phyloP scores from a whole-genome alignment of 1,140 invertebrate genomes.

The Dinothrombium tinctorium region DNA sequence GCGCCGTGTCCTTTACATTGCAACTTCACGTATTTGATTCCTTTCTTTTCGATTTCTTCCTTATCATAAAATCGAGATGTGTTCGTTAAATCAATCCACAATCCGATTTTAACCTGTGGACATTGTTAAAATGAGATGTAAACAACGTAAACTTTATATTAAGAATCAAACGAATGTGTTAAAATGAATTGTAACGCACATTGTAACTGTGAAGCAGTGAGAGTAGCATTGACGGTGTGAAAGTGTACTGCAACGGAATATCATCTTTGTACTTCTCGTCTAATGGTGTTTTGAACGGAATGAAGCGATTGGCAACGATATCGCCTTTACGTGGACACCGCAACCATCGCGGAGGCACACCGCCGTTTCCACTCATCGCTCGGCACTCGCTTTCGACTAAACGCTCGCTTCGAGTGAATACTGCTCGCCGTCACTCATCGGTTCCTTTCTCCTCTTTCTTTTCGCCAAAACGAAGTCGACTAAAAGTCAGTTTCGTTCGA shows the following conservation, averaged over 20 bases:
- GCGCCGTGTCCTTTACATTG: slow-evolving; percentile 41
- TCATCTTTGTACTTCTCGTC: slow-evolving; percentile 45
- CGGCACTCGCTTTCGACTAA: too few species aligned
- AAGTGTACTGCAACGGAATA: slow-evolving; percentile 50
- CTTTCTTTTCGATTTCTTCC: slow-evolving; percentile 32
- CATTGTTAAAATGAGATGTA: background rate
- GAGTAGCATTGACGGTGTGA: slow-evolving; percentile 61
- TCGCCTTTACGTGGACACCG: slow-evolving; percentile 62
- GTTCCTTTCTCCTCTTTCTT: too few species aligned
- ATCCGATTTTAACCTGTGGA: slow-evolving; percentile 48
- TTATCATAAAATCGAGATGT: slow-evolving; percentile 76
- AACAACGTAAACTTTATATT: slow-evolving; percentile 3
- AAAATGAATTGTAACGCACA: slow-evolving; percentile 23
- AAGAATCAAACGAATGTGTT: background rate
- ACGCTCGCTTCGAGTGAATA: too few species aligned
- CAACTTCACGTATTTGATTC: slow-evolving; percentile 59
- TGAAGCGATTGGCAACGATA: slow-evolving; percentile 39
- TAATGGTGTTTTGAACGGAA: slow-evolving; percentile 57
- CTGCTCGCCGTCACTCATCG: too few species aligned
- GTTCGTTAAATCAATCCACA: slow-evolving; percentile 92
- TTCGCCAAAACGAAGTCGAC: too few species aligned
- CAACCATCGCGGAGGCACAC: slow-evolving; percentile 62
- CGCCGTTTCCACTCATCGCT: background rate
- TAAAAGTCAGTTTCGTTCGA: too few species aligned
- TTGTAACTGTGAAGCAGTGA: slow-evolving; percentile 40